Evolutionary conservation across 1,140 invertebrate genomes (phyloP).

Genomic region (Cataglyphis hispanica): DNA sequence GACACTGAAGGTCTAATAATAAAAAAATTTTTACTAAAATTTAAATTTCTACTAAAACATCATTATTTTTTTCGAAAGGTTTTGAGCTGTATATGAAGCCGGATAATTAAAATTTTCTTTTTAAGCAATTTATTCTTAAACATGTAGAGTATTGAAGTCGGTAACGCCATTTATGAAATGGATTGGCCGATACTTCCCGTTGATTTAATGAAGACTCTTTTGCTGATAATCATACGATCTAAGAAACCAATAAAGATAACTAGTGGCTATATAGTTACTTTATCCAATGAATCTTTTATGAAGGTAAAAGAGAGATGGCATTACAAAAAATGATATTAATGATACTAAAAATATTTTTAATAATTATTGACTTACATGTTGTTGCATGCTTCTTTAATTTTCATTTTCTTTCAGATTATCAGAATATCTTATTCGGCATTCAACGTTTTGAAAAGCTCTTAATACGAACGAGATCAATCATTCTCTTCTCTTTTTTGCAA

Average conservation of each 20-base stretch:
- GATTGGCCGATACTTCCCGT: slow-evolving; percentile 70
- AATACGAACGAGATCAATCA: background rate
- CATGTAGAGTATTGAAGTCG: slow-evolving; percentile 67
- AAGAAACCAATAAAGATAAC: slow-evolving; percentile 66
- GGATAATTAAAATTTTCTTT: background rate
- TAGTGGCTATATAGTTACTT: slow-evolving; percentile 66
- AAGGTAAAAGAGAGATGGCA: slow-evolving; percentile 60
- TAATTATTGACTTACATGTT: background rate
- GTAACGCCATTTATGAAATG: slow-evolving; percentile 74
- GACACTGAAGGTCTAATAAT: slow-evolving; percentile 84
- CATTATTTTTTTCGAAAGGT: background rate
- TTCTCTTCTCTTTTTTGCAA: background rate
- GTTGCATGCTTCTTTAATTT: background rate
- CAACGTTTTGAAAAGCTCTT: slow-evolving; percentile 70
- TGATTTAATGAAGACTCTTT: slow-evolving; percentile 66
- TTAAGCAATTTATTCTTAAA: background rate
- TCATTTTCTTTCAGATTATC: slow-evolving; percentile 67
- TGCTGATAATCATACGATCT: slow-evolving; percentile 68
- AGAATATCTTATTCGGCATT: slow-evolving; percentile 75
- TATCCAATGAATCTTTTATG: slow-evolving; percentile 75
- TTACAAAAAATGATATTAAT: background rate
- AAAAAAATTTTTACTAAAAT: background rate
- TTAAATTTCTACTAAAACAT: background rate
- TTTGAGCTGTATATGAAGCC: background rate
- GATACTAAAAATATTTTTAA: background rate